Base-by-base conservation (phyloP, 2,797 vertebrate species). In the Ctenosaura bakeri region DNA sequence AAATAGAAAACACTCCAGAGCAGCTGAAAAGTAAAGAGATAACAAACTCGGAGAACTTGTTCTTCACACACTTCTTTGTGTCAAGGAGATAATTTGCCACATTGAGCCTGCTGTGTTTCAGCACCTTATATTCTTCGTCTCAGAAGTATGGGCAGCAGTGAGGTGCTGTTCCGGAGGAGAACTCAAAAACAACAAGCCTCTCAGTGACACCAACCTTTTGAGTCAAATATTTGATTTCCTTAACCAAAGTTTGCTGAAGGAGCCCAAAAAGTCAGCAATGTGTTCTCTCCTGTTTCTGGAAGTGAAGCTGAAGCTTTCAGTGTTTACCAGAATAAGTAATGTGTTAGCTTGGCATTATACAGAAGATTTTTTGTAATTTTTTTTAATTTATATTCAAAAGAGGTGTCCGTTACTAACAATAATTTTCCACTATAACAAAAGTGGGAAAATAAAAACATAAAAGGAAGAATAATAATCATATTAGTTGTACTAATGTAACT, bases 51-150 rank as follows among this genome's bases (percentile, higher is more conserved):
- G 52, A 24, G 13, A 62, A 59, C 54, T 83, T 88, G 29, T 42
- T 83, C 26, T 62, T 88, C 52, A 62, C 87, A 83, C 64, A 35
- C 35, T 79, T 69, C 50, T 50, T 71, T 90, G 24, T 89, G 74
- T 85, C 59, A 79, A 71, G 54, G 42, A 74, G 64, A 85, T 80
- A 80, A 80, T 85, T 38, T 80, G 66, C 54, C 38, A 52, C 66
- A 52, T 50, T 62, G n/a, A 82, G 54, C 56, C 80, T 83, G 32
- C 79, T 82, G 79, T 64, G 85, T 82, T 90, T 87, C 56, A 90
- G 42, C 78, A 86, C 54, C 83, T 50, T 83, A 62, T 86, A 22
- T 81, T 29, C 38, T 86, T 62, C 76, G 73, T 35, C 76, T 50
- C 64, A 80, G 35, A 80, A 80, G 22, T 74, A 29, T 50, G 64